Conservation (phyloP, 2,113 vertebrate genomes). For the Taxidea taxus region DNA sequence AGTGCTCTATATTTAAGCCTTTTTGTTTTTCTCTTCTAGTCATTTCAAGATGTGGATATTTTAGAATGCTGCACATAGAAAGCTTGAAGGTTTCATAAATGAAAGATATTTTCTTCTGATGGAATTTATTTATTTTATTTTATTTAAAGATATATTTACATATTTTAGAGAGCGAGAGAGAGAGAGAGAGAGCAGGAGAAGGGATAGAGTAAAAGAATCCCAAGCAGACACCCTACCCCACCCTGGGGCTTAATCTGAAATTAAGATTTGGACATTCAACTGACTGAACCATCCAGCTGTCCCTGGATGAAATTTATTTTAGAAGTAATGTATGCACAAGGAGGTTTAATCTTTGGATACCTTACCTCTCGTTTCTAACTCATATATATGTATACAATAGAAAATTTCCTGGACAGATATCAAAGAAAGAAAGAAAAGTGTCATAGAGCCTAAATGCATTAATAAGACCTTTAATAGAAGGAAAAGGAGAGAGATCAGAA, state of each 20-base stretch:
- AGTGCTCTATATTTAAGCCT: not conserved
- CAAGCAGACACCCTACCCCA: not conserved
- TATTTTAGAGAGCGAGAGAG: not conserved
- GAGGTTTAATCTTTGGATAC: not conserved
- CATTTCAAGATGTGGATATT: not conserved
- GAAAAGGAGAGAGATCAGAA: not conserved
- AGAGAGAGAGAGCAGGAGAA: not conserved
- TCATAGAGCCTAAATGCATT: not conserved
- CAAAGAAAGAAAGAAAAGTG: not conserved
- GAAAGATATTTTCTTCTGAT: not conserved
- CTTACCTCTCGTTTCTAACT: slow-evolving; percentile 11
- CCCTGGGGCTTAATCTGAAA: not conserved
- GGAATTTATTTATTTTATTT: not conserved
- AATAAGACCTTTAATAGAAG: not conserved
- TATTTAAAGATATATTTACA: not conserved
- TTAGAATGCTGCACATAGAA: not conserved
- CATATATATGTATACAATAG: not conserved
- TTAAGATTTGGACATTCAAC: not conserved
- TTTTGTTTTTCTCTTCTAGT: not conserved
- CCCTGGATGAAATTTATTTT: not conserved
- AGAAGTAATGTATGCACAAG: not conserved
- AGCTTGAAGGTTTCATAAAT: not conserved
- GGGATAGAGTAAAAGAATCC: not conserved
- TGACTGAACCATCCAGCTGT: not conserved
- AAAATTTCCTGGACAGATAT: not conserved